Percentiles rank a stretch among this genome's conserved stretches.
Conservation (phyloP, 2,797 vertebrate species). For the Phalanger gymnotis region DNA sequence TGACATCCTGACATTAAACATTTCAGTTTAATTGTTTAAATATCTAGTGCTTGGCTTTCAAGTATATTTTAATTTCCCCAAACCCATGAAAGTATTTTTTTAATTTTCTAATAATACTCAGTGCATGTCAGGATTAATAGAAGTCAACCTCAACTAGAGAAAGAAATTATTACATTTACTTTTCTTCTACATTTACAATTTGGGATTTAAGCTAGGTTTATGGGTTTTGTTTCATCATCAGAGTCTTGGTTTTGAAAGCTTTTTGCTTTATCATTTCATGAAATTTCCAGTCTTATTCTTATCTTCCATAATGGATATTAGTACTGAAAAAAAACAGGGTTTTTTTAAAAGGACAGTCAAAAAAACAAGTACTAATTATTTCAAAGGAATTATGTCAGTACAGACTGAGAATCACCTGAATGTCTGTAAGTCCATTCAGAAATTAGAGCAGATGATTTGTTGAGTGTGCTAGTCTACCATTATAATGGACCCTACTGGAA, state of each 20-base stretch:
- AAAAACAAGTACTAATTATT: neutral
- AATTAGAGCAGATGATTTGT: neutral
- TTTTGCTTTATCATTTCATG: neutral
- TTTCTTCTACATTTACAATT: neutral
- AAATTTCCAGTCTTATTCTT: neutral
- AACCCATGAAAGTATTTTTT: neutral
- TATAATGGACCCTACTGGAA: neutral
- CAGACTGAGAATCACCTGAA: neutral
- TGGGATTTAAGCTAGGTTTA: neutral
- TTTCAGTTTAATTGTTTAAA: neutral
- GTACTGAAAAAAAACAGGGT: neutral
- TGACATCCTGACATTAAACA: neutral
- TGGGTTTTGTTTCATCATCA: neutral
- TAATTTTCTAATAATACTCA: neutral
- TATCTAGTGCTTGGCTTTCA: neutral
- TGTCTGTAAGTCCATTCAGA: neutral
- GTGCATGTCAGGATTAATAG: neutral
- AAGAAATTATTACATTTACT: neutral
- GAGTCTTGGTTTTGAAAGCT: neutral
- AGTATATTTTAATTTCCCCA: neutral
- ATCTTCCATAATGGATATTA: neutral
- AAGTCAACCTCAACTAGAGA: neutral
- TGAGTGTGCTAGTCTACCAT: neutral
- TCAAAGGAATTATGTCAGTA: neutral
- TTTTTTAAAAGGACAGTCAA: neutral